Evolutionary conservation across 2,888 invertebrate genomes (phyloP).

Genomic region (Parnassius glacialis): DNA sequence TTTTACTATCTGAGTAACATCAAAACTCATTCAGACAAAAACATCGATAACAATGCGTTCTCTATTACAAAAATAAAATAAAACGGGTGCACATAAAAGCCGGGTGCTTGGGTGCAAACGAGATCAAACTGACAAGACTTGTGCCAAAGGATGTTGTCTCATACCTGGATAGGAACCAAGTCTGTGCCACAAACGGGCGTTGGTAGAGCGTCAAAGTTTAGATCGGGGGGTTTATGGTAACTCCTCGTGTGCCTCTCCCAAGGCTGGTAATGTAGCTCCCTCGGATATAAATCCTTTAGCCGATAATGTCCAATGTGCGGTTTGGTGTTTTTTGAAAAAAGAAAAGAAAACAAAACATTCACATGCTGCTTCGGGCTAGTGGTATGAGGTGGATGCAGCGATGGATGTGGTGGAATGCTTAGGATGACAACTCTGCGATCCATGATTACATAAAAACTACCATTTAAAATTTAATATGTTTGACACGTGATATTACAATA

Average conservation of each 20-base stretch:
- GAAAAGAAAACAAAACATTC: constrained; percentile 81
- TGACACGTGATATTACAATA: too few species aligned
- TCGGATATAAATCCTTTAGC: constrained; percentile 79
- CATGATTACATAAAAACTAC: background rate
- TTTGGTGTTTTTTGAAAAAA: constrained; percentile 74
- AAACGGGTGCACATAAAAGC: constrained; percentile 70
- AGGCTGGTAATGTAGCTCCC: constrained; percentile 83
- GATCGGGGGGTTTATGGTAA: constrained; percentile 80
- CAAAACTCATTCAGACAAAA: constrained; percentile 35
- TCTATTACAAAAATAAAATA: constrained; percentile 46
- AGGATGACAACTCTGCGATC: constrained; percentile 60
- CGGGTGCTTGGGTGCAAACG: constrained; percentile 67
- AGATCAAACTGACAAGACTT: constrained; percentile 54
- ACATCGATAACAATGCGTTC: constrained; percentile 53
- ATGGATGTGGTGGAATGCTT: constrained; percentile 53
- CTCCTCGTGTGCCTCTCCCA: constrained; percentile 85
- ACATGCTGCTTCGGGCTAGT: constrained; percentile 78
- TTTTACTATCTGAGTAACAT: constrained; percentile 2
- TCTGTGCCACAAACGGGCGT: constrained; percentile 76
- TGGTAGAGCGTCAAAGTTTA: constrained; percentile 76
- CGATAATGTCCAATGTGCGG: constrained; percentile 78
- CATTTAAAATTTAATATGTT: background rate
- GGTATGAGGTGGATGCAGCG: constrained; percentile 73
- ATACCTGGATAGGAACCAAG: constrained; percentile 79
- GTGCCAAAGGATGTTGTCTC: constrained; percentile 68